phyloP scores from a whole-genome alignment of 2,888 invertebrate species.

The Volucella zonaria region DNA sequence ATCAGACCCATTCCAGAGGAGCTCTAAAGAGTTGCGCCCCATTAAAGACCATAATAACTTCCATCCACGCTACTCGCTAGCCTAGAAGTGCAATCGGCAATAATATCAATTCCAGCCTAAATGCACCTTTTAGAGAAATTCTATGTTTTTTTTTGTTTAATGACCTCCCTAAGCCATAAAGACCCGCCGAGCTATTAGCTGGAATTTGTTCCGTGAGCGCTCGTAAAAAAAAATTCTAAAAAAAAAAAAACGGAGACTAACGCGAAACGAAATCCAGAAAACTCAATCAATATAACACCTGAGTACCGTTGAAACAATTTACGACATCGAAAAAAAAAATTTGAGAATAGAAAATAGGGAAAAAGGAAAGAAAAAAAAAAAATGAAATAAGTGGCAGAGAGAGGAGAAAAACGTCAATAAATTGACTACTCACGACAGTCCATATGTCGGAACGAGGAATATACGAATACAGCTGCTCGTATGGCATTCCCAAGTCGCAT shows the following conservation, averaged over 20 bases:
- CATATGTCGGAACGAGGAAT: neutral
- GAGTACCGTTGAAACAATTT: slow-evolving; percentile 40
- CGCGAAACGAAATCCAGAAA: slow-evolving; percentile 1
- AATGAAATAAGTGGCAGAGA: slow-evolving; percentile 6
- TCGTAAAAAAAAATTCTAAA: slow-evolving; percentile 45
- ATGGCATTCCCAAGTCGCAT: slow-evolving; percentile 17
- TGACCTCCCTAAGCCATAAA: slow-evolving; percentile 31
- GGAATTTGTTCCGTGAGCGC: slow-evolving; percentile 54
- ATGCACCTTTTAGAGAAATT: slow-evolving; percentile 51
- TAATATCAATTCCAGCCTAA: slow-evolving; percentile 46
- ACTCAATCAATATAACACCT: slow-evolving; percentile 52
- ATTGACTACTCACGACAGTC: slow-evolving; percentile 31
- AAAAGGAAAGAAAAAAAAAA: neutral
- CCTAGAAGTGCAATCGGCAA: slow-evolving; percentile 4
- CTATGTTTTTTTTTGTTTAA: slow-evolving; percentile 27
- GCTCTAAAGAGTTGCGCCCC: no score
- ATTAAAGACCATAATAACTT: no score
- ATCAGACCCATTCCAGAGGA: no score
- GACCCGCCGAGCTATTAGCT: slow-evolving; percentile 15
- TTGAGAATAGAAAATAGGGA: slow-evolving; percentile 4
- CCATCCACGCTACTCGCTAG: neutral
- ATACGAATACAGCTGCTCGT: no score
- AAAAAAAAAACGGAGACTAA: neutral
- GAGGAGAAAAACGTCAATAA: neutral
- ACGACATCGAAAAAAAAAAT: slow-evolving; percentile 5